Base-by-base conservation (phyloP, 2,888 invertebrate genomes). In the Lithodes maja region DNA sequence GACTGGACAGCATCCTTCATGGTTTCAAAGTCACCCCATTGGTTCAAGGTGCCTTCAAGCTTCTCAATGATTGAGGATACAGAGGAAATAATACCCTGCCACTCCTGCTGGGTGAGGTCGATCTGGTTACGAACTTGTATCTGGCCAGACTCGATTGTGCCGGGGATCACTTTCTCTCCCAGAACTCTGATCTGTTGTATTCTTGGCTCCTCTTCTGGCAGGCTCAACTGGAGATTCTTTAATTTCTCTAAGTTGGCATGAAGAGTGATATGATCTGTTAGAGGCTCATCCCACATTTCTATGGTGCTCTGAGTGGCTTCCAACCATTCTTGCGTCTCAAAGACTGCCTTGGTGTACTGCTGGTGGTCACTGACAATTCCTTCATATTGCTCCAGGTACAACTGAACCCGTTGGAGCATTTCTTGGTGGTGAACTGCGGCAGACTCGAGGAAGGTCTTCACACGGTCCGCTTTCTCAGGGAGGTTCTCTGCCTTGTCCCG, bases 1-100 rank as follows among this genome's bases (percentile, higher is more conserved):
- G 95, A 94, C 88, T 97, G 94, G 92, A 98, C 97, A 92, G 96
- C 96, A 92, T 98, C 98, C 93, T 97, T 97, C 93, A 97, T 94
- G 49, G 95, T 95, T 93, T 99, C 99, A 93, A 98, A 98, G 93
- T 98, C 98, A 86, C 96, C 96, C 98, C 98, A 99, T 93, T 97
- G 97, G 93, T 96, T 96, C 82, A 98, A 95, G 93, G 98, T 97
- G 80, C 95, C 95, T 93, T 98, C 97, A 85, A 99, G 94, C 0
- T 95, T 95, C 92, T 97, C 96, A 80, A 98, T 97, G 0, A 97
- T 96, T 15, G 96, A 94, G 92, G 96, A 95, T 1, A 97, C 95
- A 49, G 96, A 95, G 0, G 97, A 96, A 0, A 96, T 94, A 1
- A 98, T 94, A 15, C 96, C 96, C 93, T 97, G 97, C 98, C 98